Evolutionary conservation across 2,797 vertebrate species (phyloP), one percentile per base, ranked within the genome.

Genomic region (Liasis olivaceus): DNA sequence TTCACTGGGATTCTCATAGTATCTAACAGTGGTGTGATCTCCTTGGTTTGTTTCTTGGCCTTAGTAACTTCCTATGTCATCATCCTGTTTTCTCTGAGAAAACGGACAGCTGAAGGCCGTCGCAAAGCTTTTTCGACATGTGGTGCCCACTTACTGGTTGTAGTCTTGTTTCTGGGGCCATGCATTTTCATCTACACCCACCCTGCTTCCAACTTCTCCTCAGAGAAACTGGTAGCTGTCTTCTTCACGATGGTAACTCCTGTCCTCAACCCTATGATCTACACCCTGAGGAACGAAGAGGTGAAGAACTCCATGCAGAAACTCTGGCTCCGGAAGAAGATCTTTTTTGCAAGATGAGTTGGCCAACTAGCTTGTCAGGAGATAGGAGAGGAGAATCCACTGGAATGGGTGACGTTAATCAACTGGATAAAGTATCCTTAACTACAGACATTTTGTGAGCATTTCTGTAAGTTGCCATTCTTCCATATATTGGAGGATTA

Each of bases 11-110:
- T 97, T 77, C 93, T 97, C 42, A 96, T 97, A 1, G 95, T 97
- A 13, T 96, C 96, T 7, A 97, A 97, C 3, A 97, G 97, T 51
- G 96, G 97, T 51, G 93, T 95, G 92, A 97, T 97, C 91, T 96
- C 97, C 5, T 92, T 96, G 0, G 51, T 94, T 36, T 97, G 97
- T 42, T 97, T 97, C 62, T 81, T 97, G 88, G 96, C 96, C 15
- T 90, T 97, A 63, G 90, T 96, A 1, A 87, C 88, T 36, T 97
- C 97, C 77, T 97, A 97, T 14, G 63, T 26, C 0, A 56, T 96
- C 59, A 96, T 97, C 93, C 69, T 97, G 90, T 87, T 94, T 62
- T 97, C 96, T 15, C 94, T 97, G 56, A 87, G 88, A 51, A 93
- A 93, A 51, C 91, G 91, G 90, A 95, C 96, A 0, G 85, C 90